Percentiles rank a stretch among this genome's conserved stretches.
Conservation (phyloP, 2,113 vertebrate genomes). For the Lophotis ruficrista region DNA sequence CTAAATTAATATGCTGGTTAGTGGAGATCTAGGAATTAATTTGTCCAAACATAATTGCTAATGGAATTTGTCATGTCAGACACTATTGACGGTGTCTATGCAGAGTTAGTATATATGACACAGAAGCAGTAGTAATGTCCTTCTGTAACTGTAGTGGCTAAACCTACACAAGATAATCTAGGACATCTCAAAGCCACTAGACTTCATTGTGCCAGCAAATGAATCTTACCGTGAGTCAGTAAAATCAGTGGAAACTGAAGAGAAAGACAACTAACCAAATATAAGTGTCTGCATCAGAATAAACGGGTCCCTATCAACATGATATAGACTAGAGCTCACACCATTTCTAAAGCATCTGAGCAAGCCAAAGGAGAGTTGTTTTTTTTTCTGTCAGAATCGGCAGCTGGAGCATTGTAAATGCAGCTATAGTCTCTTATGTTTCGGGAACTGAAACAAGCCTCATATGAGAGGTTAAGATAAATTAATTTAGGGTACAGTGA, state of each 20-base stretch:
- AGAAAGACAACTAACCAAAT: background rate
- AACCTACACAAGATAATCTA: background rate
- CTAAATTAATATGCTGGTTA: background rate
- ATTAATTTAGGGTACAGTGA: background rate
- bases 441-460: background rate
- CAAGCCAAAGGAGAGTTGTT: background rate
- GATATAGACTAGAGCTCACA: background rate
- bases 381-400: background rate
- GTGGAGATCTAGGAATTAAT: background rate
- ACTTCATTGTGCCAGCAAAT: background rate
- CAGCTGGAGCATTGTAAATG: background rate
- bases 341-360: background rate
- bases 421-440: background rate
- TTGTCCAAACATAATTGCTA: background rate
- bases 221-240: background rate
- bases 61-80: background rate
- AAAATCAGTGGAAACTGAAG: background rate
- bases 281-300: background rate
- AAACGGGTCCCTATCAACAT: background rate
- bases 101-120: background rate
- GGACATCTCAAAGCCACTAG: background rate
- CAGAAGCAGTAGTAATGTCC: background rate
- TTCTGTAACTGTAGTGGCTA: background rate
- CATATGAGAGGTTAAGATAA: background rate
- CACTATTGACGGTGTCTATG: background rate